These are phyloP conservation scores for Lochmaea crataegi DNA, from an alignment of 2,888 invertebrate genomes.

Conservation along the genomic window DNA sequence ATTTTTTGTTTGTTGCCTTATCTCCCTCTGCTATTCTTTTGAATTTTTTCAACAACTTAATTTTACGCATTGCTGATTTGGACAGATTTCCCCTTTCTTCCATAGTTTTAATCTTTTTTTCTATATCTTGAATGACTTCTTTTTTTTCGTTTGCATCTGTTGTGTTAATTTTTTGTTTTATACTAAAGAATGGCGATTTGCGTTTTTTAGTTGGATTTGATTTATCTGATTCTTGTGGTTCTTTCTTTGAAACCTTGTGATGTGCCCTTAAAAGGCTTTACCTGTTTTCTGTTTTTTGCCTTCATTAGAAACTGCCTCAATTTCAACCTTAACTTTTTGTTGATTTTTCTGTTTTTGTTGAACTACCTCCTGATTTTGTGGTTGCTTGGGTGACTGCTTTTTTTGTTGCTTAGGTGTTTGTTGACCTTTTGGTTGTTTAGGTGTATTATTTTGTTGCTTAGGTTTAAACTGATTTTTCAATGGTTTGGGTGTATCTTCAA, in stretches of 20 bases:
- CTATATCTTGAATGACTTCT: constrained; percentile 22
- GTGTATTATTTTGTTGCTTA: not conserved
- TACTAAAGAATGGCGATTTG: not conserved
- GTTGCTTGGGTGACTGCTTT: constrained; percentile 22
- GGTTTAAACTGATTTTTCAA: not conserved
- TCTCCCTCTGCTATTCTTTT: constrained; percentile 29
- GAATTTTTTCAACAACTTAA: constrained; percentile 30
- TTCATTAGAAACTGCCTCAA: not conserved
- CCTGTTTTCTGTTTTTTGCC: constrained; percentile 17
- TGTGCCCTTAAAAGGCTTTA: constrained; percentile 32
- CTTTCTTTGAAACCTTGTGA: constrained; percentile 9
- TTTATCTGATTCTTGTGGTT: not conserved
- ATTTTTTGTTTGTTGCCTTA: not conserved
- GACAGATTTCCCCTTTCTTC: constrained; percentile 27
- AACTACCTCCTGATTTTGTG: constrained; percentile 2
- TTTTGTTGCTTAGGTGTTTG: not conserved
- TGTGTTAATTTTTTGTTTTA: constrained; percentile 22
- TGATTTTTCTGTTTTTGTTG: constrained; percentile 14
- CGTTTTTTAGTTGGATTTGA: not conserved
- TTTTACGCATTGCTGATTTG: constrained; percentile 31
- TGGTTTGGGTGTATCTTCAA: not conserved
- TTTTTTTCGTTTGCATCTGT: constrained; percentile 6
- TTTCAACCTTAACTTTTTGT: not conserved
- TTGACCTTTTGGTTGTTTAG: not conserved
- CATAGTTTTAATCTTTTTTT: constrained; percentile 29